Base-by-base conservation (phyloP, 2,113 vertebrate species). In the Toxotes jaculatrix region DNA sequence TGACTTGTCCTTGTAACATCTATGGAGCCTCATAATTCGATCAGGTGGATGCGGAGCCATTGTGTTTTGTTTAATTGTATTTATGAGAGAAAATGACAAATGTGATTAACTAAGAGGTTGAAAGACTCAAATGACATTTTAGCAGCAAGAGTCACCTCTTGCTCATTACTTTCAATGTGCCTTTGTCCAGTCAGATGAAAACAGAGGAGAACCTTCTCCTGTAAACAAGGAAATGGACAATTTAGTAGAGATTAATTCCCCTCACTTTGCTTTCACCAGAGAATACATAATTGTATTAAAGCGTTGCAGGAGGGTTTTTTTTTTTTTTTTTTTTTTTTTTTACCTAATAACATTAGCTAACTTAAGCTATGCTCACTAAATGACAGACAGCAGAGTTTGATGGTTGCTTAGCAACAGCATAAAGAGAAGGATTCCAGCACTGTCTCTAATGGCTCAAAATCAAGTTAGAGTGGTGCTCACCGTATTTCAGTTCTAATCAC, bases 321-420 rank as follows among this genome's bases (percentile, higher is more conserved):
- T 27, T 27, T 27, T 27, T 27, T 27, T 27, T 27, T 27, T 27
- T 27, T 27, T 27, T 27, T 27, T 27, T 27, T 27, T 27, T 27
- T 27, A 27, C 27, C 27, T 27, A 40, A 78, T 11, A 34, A 36
- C 17, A 17, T 82, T 31, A 45, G 17, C 36, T 13, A 61, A 5
- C 11, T 27, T 45, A 13, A 21, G 49, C 36, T 38, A 55, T 5
- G 5, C 6, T 66, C 21, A 7, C 7, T 51, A 63, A 67, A 19
- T 55, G 42, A 78, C 36, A 32, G 64, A 43, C 53, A 32, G 7
- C 42, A n/a, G 10, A 14, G 55, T 31, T 79, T 40, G 14, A 12
- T 32, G 56, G 66, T 77, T 71, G 69, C 64, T 16, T 27, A 49
- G 61, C 49, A 80, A 66, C 19, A 81, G 51, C 19, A 51, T 62